Percentiles rank a stretch among this genome's conserved stretches.
Evolutionary conservation across 2,797 vertebrate genomes (phyloP).

Genomic region (Pelobates cultripes): DNA sequence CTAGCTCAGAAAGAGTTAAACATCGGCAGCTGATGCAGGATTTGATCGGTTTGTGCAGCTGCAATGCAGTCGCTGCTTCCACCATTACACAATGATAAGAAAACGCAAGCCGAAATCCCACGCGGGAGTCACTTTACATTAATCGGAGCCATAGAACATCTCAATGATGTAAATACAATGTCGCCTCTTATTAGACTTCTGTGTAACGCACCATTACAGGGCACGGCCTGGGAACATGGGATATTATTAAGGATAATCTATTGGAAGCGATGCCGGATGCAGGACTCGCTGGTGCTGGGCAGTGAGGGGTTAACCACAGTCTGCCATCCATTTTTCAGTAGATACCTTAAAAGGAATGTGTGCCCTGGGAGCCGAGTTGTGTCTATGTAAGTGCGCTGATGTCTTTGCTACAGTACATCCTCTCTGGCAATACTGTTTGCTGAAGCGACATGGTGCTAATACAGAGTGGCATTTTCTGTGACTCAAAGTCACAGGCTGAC

Average conservation of each 20-base stretch:
- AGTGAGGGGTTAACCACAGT: slow-evolving; percentile 23
- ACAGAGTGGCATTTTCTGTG: slow-evolving; percentile 47
- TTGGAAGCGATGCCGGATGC: neutral
- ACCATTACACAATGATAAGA: no score
- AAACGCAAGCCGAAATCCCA: neutral
- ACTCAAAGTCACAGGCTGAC: slow-evolving; percentile 39
- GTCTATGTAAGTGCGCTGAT: slow-evolving; percentile 3
- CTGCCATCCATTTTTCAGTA: slow-evolving; percentile 31
- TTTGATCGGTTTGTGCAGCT: no score
- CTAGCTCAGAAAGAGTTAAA: no score
- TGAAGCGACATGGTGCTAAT: slow-evolving; percentile 35
- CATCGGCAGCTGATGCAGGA: no score
- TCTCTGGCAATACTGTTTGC: slow-evolving; percentile 12
- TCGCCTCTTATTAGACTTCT: neutral
- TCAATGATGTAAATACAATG: neutral
- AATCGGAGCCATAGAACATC: neutral
- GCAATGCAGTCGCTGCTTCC: no score
- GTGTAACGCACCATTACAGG: neutral
- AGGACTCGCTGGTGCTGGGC: neutral
- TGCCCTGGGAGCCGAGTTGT: neutral
- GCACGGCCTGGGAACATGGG: neutral
- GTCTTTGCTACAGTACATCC: neutral
- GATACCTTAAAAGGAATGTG: slow-evolving; percentile 34
- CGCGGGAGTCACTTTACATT: neutral
- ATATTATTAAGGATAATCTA: neutral